phyloP scores from a whole-genome alignment of 2,113 vertebrate genomes.

The Rhadina sibilatrix region DNA sequence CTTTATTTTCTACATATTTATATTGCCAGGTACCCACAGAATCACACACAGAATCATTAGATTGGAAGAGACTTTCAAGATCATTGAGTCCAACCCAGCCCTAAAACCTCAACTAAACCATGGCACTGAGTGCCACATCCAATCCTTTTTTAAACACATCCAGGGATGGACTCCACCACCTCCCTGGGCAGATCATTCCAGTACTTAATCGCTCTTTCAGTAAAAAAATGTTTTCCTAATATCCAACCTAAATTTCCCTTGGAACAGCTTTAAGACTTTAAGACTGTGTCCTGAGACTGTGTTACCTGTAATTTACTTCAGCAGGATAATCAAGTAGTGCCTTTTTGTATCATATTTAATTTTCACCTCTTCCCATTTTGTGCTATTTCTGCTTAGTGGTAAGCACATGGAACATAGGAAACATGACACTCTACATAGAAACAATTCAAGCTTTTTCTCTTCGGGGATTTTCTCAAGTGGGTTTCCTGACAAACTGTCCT shows the following conservation, averaged over 20 bases:
- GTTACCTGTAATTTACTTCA: background rate
- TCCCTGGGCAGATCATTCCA: rapidly evolving
- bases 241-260: background rate
- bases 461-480: background rate
- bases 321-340: background rate
- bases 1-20: background rate
- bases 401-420: background rate
- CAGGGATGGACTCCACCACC: background rate
- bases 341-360: background rate
- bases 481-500: background rate
- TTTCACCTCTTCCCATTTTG: background rate
- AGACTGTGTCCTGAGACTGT: background rate
- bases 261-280: background rate
- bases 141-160: background rate
- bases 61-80: background rate
- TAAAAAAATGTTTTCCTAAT: background rate
- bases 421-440: background rate
- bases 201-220: background rate
- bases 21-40: background rate
- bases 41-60: background rate
- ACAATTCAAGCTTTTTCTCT: background rate
- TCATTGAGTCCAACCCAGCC: background rate
- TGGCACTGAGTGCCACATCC: background rate
- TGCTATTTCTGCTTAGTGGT: background rate
- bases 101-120: background rate